phyloP scores from a whole-genome alignment of 2,113 vertebrate genomes.

The Ochotona curzoniae region DNA sequence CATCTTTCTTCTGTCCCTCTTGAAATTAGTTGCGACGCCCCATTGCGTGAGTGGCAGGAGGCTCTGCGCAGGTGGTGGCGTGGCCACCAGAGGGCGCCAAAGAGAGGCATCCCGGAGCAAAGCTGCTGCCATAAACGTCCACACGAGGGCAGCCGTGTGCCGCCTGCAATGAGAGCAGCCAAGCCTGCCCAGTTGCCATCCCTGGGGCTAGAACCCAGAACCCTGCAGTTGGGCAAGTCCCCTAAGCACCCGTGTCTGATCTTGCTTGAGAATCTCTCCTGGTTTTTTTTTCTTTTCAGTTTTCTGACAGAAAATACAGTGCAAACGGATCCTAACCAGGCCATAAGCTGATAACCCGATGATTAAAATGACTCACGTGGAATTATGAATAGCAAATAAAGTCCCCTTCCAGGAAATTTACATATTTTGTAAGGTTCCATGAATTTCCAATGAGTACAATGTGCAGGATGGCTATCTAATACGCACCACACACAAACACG shows the following conservation, averaged over 20 bases:
- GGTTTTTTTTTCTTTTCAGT: not conserved
- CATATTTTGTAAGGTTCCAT: constrained; percentile 57
- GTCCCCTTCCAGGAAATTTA: constrained; percentile 45
- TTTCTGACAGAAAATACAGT: not conserved
- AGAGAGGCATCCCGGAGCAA: not conserved
- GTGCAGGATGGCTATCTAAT: not conserved
- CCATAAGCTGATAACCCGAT: constrained; percentile 59
- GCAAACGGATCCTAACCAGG: constrained; percentile 29
- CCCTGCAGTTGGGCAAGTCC: not conserved
- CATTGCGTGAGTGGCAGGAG: not conserved
- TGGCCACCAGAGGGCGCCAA: constrained; percentile 31
- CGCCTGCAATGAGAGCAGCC: not conserved
- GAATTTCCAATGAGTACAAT: constrained; percentile 46
- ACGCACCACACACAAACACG: not conserved
- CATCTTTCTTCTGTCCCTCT: not conserved
- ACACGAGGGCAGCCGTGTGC: not conserved
- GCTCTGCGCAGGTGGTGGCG: not conserved
- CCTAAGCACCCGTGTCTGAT: not conserved
- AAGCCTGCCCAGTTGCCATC: not conserved
- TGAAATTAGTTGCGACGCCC: not conserved
- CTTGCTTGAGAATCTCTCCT: constrained; percentile 21
- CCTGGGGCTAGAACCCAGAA: not conserved
- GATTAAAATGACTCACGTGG: constrained; percentile 69
- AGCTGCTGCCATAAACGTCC: no score
- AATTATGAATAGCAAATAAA: constrained; percentile 65